These are phyloP conservation scores for silkworm (Bombyx mori) DNA, from an alignment of 1,140 invertebrate species.

Conservation along the genomic window ASM3026992v2 NC_085127.1:7205501-7206000, in stretches of 20 bases:
- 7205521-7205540: slow-evolving; percentile 55
- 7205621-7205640: slow-evolving; percentile 15
- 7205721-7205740: slow-evolving; percentile 53
- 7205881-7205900: slow-evolving; percentile 38
- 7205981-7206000: slow-evolving; percentile 9
- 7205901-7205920: slow-evolving; percentile 26
- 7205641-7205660: slow-evolving; percentile 26
- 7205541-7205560: slow-evolving; percentile 61
- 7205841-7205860: slow-evolving; percentile 36
- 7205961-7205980: not conserved
- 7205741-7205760: slow-evolving; percentile 51
- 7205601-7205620: slow-evolving; percentile 20
- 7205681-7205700: slow-evolving; percentile 15
- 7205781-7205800: slow-evolving; percentile 68
- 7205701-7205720: slow-evolving; percentile 29
- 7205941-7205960: not conserved
- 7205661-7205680: slow-evolving; percentile 37
- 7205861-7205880: slow-evolving; percentile 40
- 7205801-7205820: slow-evolving; percentile 59
- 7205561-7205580: slow-evolving; percentile 48
- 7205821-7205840: slow-evolving; percentile 58
- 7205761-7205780: slow-evolving; percentile 61
- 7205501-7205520: slow-evolving; percentile 53
- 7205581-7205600: slow-evolving; percentile 26
- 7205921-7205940: slow-evolving; percentile 17